A percentile compares a stretch with the other conserved stretches of the same genome.
Evolutionary conservation across 2,113 vertebrate species (phyloP).

Genomic region (Tamias sibiricus): DNA sequence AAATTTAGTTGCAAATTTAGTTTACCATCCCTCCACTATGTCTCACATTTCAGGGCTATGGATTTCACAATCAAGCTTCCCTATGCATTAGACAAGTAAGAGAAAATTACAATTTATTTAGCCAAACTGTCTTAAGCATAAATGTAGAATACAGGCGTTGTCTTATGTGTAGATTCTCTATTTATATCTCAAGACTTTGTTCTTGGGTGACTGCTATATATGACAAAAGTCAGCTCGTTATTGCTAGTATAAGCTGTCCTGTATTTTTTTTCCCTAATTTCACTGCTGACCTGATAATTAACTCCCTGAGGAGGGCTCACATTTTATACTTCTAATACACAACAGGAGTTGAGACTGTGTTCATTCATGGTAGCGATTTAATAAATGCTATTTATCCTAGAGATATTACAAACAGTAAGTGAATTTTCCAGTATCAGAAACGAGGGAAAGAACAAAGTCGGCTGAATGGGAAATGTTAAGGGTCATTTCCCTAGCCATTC

Average conservation of each 20-base stretch:
- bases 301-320: not conserved
- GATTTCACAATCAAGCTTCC: not conserved
- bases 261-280: not conserved
- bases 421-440: not conserved
- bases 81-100: not conserved
- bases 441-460: not conserved
- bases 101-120: not conserved
- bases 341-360: not conserved
- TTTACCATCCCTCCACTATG: not conserved
- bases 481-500: not conserved
- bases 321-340: not conserved
- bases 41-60: not conserved
- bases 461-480: not conserved
- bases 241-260: not conserved
- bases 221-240: not conserved
- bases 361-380: not conserved
- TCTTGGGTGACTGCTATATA: not conserved
- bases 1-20: not conserved
- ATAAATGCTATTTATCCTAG: not conserved
- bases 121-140: not conserved
- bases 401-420: not conserved
- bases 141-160: not conserved
- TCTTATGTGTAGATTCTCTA: not conserved
- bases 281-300: not conserved
- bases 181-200: not conserved